Evolutionary conservation across 2,888 invertebrate genomes (phyloP).

Genomic region (Odiellus spinosus): DNA sequence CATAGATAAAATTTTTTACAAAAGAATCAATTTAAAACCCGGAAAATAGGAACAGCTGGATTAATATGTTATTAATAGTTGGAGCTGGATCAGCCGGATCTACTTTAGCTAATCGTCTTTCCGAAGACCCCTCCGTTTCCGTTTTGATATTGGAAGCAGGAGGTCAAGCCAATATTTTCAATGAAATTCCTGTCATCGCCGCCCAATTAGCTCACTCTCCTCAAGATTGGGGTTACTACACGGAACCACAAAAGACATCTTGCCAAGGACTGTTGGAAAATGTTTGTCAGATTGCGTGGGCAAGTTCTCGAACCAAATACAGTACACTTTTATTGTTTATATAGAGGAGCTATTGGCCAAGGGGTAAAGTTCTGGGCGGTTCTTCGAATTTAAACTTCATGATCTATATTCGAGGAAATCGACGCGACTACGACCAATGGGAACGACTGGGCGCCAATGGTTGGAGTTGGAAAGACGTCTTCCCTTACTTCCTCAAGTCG

Average conservation of each 20-base stretch:
- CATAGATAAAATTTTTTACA: too few relatives aligned
- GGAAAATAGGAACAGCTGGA: too few relatives aligned
- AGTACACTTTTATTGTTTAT: too few relatives aligned
- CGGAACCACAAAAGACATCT: constrained; percentile 48
- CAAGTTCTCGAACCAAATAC: too few relatives aligned
- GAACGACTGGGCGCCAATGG: constrained; percentile 70
- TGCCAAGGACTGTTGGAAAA: constrained; percentile 10
- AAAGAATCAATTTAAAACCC: too few relatives aligned
- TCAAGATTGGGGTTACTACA: constrained; percentile 82
- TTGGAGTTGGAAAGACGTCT: constrained; percentile 67
- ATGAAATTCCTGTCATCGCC: constrained; percentile 20
- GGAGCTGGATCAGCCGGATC: constrained; percentile 77
- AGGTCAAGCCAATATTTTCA: constrained; percentile 18
- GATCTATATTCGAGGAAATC: constrained; percentile 82
- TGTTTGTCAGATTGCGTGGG: constrained; percentile 1
- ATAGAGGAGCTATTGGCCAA: constrained; percentile 11
- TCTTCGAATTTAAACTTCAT: constrained; percentile 90
- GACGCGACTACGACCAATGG: constrained; percentile 77
- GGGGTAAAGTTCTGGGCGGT: constrained; percentile 49
- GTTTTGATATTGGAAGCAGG: constrained; percentile 22
- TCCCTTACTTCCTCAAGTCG: constrained; percentile 54
- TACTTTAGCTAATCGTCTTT: constrained; percentile 60
- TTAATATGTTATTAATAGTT: constrained; percentile 29
- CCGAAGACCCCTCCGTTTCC: constrained; percentile 16
- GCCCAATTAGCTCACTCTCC: constrained; percentile 18